A percentile compares a stretch with the other conserved stretches of the same genome.
These are phyloP conservation scores for Caenorhabditis plicata DNA, from an alignment of 2,888 invertebrate species.

Conservation along the genomic window DNA sequence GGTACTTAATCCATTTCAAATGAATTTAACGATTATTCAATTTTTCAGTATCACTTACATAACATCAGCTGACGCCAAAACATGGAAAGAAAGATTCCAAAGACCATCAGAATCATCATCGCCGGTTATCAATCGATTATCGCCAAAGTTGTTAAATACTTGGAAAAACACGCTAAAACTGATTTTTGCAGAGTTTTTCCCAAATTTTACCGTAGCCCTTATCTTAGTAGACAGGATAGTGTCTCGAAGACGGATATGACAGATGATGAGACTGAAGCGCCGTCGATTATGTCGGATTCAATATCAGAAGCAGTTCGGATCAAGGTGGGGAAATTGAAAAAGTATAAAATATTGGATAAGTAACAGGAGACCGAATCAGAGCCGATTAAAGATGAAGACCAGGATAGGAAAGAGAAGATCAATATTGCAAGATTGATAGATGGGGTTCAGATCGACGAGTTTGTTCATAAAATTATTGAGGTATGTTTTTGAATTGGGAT, in stretches of 20 bases:
- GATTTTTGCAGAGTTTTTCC: slow-evolving; percentile 69
- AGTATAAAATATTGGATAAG: neutral
- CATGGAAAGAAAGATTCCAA: slow-evolving; percentile 67
- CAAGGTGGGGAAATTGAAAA: slow-evolving; percentile 5
- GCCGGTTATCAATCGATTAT: slow-evolving; percentile 52
- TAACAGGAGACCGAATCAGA: slow-evolving; percentile 9
- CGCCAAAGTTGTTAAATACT: slow-evolving; percentile 65
- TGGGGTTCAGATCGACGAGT: slow-evolving; percentile 44
- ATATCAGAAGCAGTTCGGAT: slow-evolving; percentile 19
- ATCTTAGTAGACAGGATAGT: slow-evolving; percentile 35
- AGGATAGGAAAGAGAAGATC: too few species aligned
- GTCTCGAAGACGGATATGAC: slow-evolving; percentile 22
- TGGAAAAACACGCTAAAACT: slow-evolving; percentile 11
- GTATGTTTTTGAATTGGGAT: slow-evolving; percentile 39
- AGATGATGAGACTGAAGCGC: slow-evolving; percentile 34
- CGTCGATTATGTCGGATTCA: slow-evolving; percentile 33
- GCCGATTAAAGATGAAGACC: slow-evolving; percentile 3
- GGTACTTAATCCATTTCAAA: slow-evolving; percentile 66
- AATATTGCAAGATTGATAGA: slow-evolving; percentile 43
- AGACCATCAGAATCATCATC: slow-evolving; percentile 46
- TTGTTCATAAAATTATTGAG: slow-evolving; percentile 44
- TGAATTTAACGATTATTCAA: slow-evolving; percentile 8
- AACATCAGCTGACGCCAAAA: slow-evolving; percentile 70
- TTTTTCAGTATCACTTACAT: slow-evolving; percentile 71
- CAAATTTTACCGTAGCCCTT: slow-evolving; percentile 70